phyloP scores from a whole-genome alignment of 2,797 vertebrate species.

The Pseudomugil tenellus region DNA sequence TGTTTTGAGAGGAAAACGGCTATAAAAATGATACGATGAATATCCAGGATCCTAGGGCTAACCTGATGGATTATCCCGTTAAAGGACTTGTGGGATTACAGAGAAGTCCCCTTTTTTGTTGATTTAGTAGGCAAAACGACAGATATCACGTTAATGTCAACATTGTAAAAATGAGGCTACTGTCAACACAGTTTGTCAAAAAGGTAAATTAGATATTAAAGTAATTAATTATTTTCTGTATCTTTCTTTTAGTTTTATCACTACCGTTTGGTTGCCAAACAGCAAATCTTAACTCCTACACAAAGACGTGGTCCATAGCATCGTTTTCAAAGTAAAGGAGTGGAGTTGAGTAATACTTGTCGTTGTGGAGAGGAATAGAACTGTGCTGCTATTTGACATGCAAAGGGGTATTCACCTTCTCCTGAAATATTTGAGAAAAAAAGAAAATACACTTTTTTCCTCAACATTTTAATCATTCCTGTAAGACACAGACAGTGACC shows the following conservation, averaged over 20 bases:
- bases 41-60: background rate
- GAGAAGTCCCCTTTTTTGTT: background rate
- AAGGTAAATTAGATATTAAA: background rate
- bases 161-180: background rate
- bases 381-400: background rate
- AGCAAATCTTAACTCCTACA: background rate
- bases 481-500: background rate
- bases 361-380: background rate
- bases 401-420: conserved; percentile 1
- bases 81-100: background rate
- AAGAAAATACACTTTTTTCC: background rate
- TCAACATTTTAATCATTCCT: background rate
- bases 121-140: background rate
- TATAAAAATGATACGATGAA: background rate
- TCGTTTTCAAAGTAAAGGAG: background rate
- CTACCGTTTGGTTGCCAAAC: background rate
- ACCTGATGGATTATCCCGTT: background rate
- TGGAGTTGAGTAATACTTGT: background rate
- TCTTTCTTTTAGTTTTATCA: background rate
- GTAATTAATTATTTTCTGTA: background rate
- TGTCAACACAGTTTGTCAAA: background rate
- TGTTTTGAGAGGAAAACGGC: background rate
- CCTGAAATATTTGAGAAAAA: conserved; percentile 1
- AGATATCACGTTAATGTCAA: background rate
- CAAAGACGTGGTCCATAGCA: background rate